Percentiles rank a stretch among this genome's conserved stretches.
These are phyloP conservation scores for Melipona beecheii DNA, from an alignment of 2,888 invertebrate species.

Conservation along the genomic window DNA sequence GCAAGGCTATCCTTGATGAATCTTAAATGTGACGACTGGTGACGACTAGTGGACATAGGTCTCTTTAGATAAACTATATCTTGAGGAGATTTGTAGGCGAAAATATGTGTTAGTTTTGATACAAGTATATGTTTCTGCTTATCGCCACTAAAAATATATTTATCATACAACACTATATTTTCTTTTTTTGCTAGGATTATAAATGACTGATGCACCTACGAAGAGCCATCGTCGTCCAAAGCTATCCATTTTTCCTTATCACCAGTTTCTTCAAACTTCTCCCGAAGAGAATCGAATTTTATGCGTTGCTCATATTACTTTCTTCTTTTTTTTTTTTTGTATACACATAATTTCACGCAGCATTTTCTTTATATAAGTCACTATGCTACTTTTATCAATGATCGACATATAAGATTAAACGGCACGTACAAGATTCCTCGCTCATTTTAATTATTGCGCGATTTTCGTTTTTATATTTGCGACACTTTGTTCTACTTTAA, in stretches of 20 bases:
- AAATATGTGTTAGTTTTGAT: too few relatives aligned
- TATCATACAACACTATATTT: too few relatives aligned
- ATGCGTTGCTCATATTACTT: constrained; percentile 3
- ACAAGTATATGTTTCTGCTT: too few relatives aligned
- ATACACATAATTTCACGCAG: constrained; percentile 7
- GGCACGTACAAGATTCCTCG: neutral
- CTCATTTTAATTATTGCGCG: neutral
- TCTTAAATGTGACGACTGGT: too few relatives aligned
- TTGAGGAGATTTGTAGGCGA: too few relatives aligned
- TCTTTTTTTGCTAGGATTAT: constrained; percentile 25
- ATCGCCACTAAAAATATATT: too few relatives aligned
- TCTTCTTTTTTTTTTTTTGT: constrained; percentile 20
- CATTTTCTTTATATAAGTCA: constrained; percentile 24
- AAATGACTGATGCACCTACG: neutral
- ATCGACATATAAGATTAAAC: constrained; percentile 19
- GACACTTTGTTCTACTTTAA: neutral
- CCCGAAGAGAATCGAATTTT: constrained; percentile 1
- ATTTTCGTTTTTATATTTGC: neutral
- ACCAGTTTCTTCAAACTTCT: neutral
- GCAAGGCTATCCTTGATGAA: too few relatives aligned
- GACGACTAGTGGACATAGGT: too few relatives aligned
- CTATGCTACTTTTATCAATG: constrained; percentile 21
- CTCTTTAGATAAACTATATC: too few relatives aligned
- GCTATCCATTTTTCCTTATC: neutral
- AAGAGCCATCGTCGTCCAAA: constrained; percentile 12